phyloP scores from a whole-genome alignment of 2,888 invertebrate species.

The Microdon myrmicae region DNA sequence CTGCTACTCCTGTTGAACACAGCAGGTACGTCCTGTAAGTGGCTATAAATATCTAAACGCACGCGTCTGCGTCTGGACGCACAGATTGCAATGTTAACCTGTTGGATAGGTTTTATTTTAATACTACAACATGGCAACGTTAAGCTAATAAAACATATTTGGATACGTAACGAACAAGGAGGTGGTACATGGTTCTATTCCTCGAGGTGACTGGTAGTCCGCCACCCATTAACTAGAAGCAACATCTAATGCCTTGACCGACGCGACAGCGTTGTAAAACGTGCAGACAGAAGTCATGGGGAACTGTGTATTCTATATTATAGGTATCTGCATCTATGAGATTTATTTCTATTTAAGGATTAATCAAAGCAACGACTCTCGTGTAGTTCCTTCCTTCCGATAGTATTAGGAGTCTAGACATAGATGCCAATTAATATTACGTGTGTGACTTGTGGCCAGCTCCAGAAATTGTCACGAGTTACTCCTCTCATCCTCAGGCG shows the following conservation, averaged over 20 bases:
- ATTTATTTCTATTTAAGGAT: constrained; percentile 45
- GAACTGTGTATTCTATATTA: constrained; percentile 17
- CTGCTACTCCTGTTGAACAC: constrained; percentile 22
- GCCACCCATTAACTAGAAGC: constrained; percentile 47
- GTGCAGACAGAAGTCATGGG: constrained; percentile 11
- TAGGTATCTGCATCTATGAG: constrained; percentile 36
- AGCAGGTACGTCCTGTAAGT: constrained; percentile 41
- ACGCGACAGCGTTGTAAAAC: neutral
- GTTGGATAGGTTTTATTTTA: too few relatives aligned
- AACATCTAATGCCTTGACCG: constrained; percentile 43
- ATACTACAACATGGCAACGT: constrained; percentile 17
- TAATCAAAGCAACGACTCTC: constrained; percentile 35
- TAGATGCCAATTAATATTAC: constrained; percentile 51
- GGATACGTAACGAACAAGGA: constrained; percentile 32
- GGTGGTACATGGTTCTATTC: constrained; percentile 42
- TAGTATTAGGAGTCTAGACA: constrained; percentile 22
- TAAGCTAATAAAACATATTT: constrained; percentile 47
- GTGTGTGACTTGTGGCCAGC: constrained; percentile 43
- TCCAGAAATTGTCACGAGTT: constrained; percentile 48
- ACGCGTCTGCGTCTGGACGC: constrained; percentile 25
- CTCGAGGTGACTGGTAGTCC: constrained; percentile 50
- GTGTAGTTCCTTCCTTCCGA: constrained; percentile 39
- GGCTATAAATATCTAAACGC: constrained; percentile 44
- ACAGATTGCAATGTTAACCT: constrained; percentile 3
- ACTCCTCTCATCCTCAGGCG: constrained; percentile 4